Percentiles rank a stretch among this genome's conserved stretches.
Evolutionary conservation across 2,797 vertebrate species (phyloP).

Genomic region (Sebastes itinus): DNA sequence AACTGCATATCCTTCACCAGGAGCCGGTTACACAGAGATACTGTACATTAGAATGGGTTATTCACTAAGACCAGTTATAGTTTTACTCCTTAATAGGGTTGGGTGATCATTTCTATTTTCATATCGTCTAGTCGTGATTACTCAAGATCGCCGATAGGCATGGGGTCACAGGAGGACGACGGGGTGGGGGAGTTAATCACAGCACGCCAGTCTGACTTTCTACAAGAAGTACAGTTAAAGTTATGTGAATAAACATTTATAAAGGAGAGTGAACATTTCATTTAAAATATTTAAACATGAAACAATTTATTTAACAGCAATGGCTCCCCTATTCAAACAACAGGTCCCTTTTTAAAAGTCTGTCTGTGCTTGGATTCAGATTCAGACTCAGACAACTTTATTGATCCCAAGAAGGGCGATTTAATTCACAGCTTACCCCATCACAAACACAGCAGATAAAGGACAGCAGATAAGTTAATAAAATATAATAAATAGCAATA

Average conservation of each 20-base stretch:
- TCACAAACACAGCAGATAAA: too few relatives aligned
- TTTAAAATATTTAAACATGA: neutral
- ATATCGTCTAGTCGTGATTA: neutral
- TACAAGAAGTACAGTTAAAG: too few relatives aligned
- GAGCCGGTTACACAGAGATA: neutral
- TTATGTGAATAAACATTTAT: too few relatives aligned
- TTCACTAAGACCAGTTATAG: neutral
- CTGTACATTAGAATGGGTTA: neutral
- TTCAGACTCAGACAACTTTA: too few relatives aligned
- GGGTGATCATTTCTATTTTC: too few relatives aligned
- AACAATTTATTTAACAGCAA: neutral
- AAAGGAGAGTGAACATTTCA: too few relatives aligned
- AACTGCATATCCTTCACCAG: neutral
- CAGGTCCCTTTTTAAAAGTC: neutral
- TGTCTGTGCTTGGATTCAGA: neutral
- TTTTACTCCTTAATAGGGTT: neutral
- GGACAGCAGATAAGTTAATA: too few relatives aligned
- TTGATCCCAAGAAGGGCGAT: too few relatives aligned
- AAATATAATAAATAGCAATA: too few relatives aligned
- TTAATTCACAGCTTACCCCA: too few relatives aligned
- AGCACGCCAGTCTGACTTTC: neutral
- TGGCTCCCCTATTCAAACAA: neutral
- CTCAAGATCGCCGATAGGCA: neutral
- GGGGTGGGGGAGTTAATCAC: neutral
- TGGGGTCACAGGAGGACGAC: rapidly evolving